Evolutionary conservation across 2,797 vertebrate species (phyloP), one percentile per base, ranked within the genome.

Genomic region (Vultur gryphus): DNA sequence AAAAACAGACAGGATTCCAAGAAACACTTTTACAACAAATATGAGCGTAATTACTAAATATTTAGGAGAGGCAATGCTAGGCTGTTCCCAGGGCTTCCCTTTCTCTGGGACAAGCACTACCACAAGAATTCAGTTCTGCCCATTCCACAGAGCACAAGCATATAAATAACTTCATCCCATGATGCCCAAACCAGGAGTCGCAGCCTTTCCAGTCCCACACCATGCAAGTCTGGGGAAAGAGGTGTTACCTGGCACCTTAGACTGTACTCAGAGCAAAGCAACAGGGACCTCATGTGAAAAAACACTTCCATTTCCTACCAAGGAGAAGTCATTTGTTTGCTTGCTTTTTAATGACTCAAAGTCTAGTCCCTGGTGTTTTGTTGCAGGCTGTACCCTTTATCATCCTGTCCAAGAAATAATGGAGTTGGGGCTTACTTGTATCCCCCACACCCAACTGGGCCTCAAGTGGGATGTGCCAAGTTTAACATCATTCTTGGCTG

Each of bases 401-500:
- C 49, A 17, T 8, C 28, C 58, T 66, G n/a, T 31, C 85, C 79
- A 43, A 72, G 54, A 90, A 87, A 61, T 77, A 44, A 55, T 13
- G 16, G 79, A 89, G 65, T 0, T 80, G 59, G 82, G 75, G 37
- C 35, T 79, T 37, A 28, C 57, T 94, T 5, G 3, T 41, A 39
- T 59, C 23, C 80, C 70, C 81, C 89, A 67, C 87, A 76, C 87
- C 94, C 85, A 72, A 26, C 35, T 35, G 61, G 70, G 88, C 91
- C 80, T 51, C 72, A 67, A 3, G 43, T 46, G 49, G 80, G 66
- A 28, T 37, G 59, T 77, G 94, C 96, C 96, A 92, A 96, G 54
- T 67, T 59, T 9, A 97, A 84, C 90, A 89, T 96, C 85, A 87
- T 73, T 78, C 80, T 77, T 96, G 95, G 84, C 89, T 70, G 83